Percentiles rank a stretch among this genome's conserved stretches.
phyloP scores from a whole-genome alignment of 2,888 invertebrate species.

The Drosophila koepferae region DNA sequence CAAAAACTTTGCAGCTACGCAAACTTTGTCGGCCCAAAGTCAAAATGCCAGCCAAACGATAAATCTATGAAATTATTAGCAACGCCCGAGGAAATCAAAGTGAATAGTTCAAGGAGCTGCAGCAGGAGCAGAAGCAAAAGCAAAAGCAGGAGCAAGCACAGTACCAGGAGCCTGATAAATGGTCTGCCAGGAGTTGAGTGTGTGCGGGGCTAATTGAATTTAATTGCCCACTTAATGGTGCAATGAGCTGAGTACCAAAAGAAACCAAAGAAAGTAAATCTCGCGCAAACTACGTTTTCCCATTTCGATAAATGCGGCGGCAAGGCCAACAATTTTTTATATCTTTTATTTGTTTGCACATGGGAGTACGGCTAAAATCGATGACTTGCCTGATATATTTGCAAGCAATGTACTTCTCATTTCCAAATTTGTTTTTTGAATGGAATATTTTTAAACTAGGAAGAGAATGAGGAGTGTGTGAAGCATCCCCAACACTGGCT shows the following conservation, averaged over 20 bases:
- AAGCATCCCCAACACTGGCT: background rate
- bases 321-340: background rate
- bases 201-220: slow-evolving; percentile 82
- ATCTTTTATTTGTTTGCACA: background rate
- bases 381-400: background rate
- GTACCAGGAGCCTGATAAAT: slow-evolving; percentile 40
- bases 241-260: slow-evolving; percentile 75
- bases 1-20: slow-evolving; percentile 1
- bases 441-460: background rate
- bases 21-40: slow-evolving; percentile 32
- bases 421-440: background rate
- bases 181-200: slow-evolving; percentile 8
- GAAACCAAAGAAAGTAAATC: slow-evolving; percentile 41
- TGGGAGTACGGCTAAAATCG: background rate
- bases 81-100: slow-evolving; percentile 52
- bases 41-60: slow-evolving; percentile 48
- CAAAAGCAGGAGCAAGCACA: background rate
- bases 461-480: background rate
- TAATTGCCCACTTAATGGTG: slow-evolving; percentile 84
- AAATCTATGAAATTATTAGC: slow-evolving; percentile 75
- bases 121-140: background rate
- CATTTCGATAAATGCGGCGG: slow-evolving; percentile 4
- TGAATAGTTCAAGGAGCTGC: slow-evolving; percentile 40
- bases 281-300: slow-evolving; percentile 15
- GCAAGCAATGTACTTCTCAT: background rate